Evolutionary conservation across 2,797 vertebrate species (phyloP).

Genomic region (Philypnodon macrostomus): DNA sequence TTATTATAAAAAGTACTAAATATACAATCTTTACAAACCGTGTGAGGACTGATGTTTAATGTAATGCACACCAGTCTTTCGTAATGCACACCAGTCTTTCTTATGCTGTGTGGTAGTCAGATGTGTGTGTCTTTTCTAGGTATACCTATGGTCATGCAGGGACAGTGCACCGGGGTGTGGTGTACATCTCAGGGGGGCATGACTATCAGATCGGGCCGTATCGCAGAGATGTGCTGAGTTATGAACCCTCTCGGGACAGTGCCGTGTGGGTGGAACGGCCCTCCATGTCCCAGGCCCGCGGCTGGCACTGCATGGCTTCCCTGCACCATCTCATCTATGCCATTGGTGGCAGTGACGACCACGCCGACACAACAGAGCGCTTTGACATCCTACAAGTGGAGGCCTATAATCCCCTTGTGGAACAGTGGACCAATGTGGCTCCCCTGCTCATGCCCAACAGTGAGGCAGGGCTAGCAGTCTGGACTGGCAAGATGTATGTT

Average conservation of each 20-base stretch:
- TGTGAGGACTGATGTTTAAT: no score
- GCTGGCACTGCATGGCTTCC: constrained; percentile 97
- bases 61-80: no score
- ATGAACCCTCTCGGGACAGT: constrained; percentile 66
- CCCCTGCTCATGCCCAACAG: constrained; percentile 88
- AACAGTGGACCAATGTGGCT: constrained; percentile 87
- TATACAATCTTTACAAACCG: no score
- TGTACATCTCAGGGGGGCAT: constrained; percentile 94
- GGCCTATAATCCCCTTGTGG: constrained; percentile 83
- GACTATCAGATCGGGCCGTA: constrained; percentile 94
- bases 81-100: no score
- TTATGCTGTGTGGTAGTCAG: not conserved
- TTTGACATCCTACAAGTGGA: constrained; percentile 91
- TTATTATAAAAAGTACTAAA: no score
- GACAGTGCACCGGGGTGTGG: constrained; percentile 82
- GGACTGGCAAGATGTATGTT: constrained; percentile 86
- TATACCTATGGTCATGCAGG: constrained; percentile 93
- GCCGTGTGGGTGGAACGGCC: constrained; percentile 84
- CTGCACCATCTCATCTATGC: constrained; percentile 85
- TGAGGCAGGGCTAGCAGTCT: constrained; percentile 87
- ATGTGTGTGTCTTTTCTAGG: constrained; percentile 56
- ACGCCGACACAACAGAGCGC: constrained; percentile 87
- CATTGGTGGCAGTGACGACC: constrained; percentile 90
- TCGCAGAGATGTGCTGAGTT: constrained; percentile 88
- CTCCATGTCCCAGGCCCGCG: constrained; percentile 85